phyloP scores from a whole-genome alignment of 2,113 vertebrate species.

The Arizona elegans region DNA sequence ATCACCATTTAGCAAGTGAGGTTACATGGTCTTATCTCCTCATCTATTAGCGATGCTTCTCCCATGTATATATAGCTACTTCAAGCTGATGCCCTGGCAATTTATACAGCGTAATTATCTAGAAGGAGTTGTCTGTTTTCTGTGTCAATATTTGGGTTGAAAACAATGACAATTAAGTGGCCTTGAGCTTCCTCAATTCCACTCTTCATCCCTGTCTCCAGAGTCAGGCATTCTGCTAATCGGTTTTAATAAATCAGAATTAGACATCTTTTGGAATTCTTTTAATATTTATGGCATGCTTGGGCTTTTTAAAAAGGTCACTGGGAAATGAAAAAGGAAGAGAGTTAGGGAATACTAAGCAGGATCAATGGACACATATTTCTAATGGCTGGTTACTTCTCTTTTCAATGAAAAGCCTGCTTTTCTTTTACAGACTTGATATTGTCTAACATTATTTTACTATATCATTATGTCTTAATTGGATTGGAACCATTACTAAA shows the following conservation, averaged over 20 bases:
- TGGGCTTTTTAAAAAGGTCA: slow-evolving; percentile 65
- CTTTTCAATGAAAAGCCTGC: slow-evolving; percentile 44
- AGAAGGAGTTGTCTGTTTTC: slow-evolving; percentile 35
- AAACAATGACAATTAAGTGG: slow-evolving; percentile 11
- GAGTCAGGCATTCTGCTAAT: slow-evolving; percentile 14
- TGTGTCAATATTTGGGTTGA: slow-evolving; percentile 39
- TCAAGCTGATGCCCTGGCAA: slow-evolving; percentile 47
- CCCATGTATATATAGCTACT: slow-evolving; percentile 26
- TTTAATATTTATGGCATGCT: slow-evolving; percentile 64
- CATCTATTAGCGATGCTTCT: slow-evolving; percentile 36
- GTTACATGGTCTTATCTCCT: slow-evolving; percentile 42
- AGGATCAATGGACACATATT: slow-evolving; percentile 47
- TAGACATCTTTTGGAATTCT: slow-evolving; percentile 36
- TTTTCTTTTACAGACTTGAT: slow-evolving; percentile 32
- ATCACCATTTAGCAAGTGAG: slow-evolving; percentile 50
- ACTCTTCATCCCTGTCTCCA: neutral
- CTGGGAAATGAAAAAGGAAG: slow-evolving; percentile 57
- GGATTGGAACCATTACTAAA: slow-evolving; percentile 15
- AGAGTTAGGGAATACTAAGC: slow-evolving; percentile 26
- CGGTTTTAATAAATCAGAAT: slow-evolving; percentile 46
- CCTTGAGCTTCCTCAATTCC: neutral
- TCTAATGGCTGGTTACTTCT: slow-evolving; percentile 50
- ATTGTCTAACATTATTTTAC: slow-evolving; percentile 48
- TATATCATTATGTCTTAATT: slow-evolving; percentile 23
- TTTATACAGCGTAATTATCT: slow-evolving; percentile 5